Conservation (phyloP, 2,113 vertebrate species). For the Pygoscelis antarcticus region DNA sequence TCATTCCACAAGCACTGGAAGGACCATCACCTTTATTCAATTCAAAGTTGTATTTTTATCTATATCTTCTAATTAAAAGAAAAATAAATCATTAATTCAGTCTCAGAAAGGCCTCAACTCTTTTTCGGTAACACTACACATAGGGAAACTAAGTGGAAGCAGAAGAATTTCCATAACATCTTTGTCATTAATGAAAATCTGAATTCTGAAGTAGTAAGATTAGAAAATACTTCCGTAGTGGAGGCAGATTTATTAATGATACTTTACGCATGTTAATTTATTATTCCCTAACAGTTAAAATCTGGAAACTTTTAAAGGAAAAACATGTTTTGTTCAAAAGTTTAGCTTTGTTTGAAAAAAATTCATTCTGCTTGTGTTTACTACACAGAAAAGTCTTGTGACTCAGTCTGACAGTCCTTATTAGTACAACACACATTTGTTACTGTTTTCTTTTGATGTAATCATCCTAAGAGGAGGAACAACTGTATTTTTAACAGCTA, state of each 20-base stretch:
- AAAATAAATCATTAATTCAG: neutral
- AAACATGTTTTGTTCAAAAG: neutral
- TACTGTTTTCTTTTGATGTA: conserved; percentile 43
- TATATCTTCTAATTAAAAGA: neutral
- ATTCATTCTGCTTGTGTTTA: neutral
- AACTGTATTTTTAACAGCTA: conserved; percentile 18
- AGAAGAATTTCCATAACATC: neutral
- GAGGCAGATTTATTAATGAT: neutral
- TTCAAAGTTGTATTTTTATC: neutral
- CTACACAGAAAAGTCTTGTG: neutral
- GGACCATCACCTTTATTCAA: neutral
- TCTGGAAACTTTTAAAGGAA: neutral
- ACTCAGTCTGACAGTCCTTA: conserved; percentile 6
- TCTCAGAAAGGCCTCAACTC: neutral
- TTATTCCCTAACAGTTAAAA: neutral
- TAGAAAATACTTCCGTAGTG: neutral
- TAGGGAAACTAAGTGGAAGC: neutral
- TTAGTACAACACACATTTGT: neutral
- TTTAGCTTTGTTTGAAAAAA: neutral
- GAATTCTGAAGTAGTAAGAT: neutral
- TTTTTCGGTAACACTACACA: neutral
- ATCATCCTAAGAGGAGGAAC: conserved; percentile 2
- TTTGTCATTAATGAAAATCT: neutral
- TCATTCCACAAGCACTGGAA: neutral
- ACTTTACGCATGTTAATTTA: neutral